phyloP scores from a whole-genome alignment of 1,140 invertebrate species.

The Portunus trituberculatus region DNA sequence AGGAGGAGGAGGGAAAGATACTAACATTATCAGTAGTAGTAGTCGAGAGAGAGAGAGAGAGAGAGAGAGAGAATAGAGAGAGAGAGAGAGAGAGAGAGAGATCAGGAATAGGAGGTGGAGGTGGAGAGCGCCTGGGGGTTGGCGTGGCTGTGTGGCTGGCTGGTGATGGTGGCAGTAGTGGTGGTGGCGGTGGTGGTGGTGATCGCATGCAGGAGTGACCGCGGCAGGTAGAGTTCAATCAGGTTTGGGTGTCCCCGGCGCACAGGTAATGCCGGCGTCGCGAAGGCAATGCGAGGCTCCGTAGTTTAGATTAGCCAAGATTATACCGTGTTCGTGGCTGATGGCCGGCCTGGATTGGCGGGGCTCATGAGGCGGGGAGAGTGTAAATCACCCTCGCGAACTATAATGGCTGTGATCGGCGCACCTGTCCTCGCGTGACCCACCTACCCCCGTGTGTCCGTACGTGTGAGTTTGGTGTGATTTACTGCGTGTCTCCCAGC shows the following conservation, averaged over 20 bases:
- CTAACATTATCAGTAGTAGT: not conserved
- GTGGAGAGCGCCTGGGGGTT: too few species aligned
- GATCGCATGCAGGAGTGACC: constrained; percentile 59
- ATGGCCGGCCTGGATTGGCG: constrained; percentile 56
- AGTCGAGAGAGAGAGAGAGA: too few species aligned
- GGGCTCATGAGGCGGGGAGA: constrained; percentile 42
- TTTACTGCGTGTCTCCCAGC: not conserved
- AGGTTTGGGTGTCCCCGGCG: constrained; percentile 46
- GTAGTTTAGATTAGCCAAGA: constrained; percentile 63
- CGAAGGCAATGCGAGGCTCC: constrained; percentile 53
- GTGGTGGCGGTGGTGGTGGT: not conserved
- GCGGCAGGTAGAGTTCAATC: constrained; percentile 56
- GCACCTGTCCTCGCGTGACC: constrained; percentile 3
- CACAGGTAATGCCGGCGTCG: constrained; percentile 48
- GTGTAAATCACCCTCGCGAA: constrained; percentile 58
- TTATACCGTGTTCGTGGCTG: constrained; percentile 56
- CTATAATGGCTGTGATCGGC: constrained; percentile 62
- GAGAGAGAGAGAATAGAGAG: too few species aligned
- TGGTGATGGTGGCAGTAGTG: too few species aligned
- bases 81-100: too few species aligned
- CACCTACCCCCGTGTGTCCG: not conserved
- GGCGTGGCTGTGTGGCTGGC: not conserved
- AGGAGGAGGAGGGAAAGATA: too few species aligned
- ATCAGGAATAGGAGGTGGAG: too few species aligned
- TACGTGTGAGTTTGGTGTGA: constrained; percentile 32